These are phyloP conservation scores for Agelaius tricolor DNA, from an alignment of 2,113 vertebrate species.

Conservation along the genomic window DNA sequence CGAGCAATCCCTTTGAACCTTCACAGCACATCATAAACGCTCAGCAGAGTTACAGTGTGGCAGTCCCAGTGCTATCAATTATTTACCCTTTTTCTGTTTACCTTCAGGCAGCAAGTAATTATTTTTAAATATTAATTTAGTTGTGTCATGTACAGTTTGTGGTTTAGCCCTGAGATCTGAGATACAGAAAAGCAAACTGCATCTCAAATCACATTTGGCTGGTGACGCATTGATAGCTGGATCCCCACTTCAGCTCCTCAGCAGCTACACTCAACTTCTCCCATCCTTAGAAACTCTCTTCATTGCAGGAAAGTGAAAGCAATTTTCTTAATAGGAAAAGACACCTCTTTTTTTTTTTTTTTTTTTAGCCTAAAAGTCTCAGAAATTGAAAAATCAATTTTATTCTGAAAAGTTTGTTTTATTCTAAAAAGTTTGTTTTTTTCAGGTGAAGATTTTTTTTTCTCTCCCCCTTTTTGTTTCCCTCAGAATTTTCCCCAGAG, in stretches of 20 bases:
- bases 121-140: constrained; percentile 91
- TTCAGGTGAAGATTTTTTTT: neutral
- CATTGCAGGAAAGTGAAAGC: constrained; percentile 1
- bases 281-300: neutral
- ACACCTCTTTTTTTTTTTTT: neutral
- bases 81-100: constrained; percentile 85
- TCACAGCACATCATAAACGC: constrained; percentile 58
- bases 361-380: neutral
- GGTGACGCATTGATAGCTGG: neutral
- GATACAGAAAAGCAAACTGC: constrained; percentile 49
- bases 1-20: constrained; percentile 63
- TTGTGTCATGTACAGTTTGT: constrained; percentile 82
- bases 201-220: constrained; percentile 51
- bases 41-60: constrained; percentile 58
- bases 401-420: neutral
- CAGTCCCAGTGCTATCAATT: constrained; percentile 81
- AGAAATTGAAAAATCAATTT: neutral
- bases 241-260: constrained; percentile 23
- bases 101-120: constrained; percentile 85
- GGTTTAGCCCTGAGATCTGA: constrained; percentile 68
- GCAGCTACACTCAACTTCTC: constrained; percentile 3
- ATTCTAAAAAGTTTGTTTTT: neutral
- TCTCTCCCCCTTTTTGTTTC: neutral
- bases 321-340: constrained; percentile 12
- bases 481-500: neutral